Evolutionary conservation across 2,113 vertebrate genomes (phyloP), one percentile per base, ranked within the genome.

Genomic region (Porphyrio hochstetteri): DNA sequence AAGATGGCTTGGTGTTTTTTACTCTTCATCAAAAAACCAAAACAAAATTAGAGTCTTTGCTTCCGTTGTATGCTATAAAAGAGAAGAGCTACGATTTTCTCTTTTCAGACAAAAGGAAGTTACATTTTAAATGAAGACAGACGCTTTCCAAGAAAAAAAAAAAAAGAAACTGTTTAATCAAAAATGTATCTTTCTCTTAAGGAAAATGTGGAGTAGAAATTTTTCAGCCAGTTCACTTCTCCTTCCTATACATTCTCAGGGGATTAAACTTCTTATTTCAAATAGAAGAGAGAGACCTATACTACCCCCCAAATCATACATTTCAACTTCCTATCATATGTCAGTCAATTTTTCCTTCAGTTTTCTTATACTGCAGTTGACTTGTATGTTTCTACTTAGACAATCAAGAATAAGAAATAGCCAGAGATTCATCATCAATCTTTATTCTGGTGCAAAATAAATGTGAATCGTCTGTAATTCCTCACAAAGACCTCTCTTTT

Each of bases 271-370:
- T 88, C 79, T 92, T 79, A 92, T 91, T 89, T 90, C 42, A 85
- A 92, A 85, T 57, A 92, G 77, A 96, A 95, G 83, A 92, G 69
- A 88, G 88, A 91, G 48, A 91, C 9, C 36, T 75, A 57, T 87
- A 93, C 89, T 78, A 77, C 61, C 65, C 84, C 61, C 65, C 44
- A 92, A 95, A 93, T 93, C 89, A 91, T 72, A 87, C 61, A 85
- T 92, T 95, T 95, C 77, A 79, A 72, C 93, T 79, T 89, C 61
- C 48, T 72, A 82, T 93, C 91, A 60, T 63, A 67, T 72, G 81
- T 85, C 95, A 94, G 65, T 89, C 84, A 95, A 92, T 95, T 96
- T 96, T 92, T 65, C 70, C 42, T 71, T 82, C 52, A n/a, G 24
- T 67, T 96, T 92, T 92, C 25, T 82, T 89, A 85, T 56, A 53